Conservation (phyloP, 2,888 invertebrate genomes). For the Tridacna crocea region DNA sequence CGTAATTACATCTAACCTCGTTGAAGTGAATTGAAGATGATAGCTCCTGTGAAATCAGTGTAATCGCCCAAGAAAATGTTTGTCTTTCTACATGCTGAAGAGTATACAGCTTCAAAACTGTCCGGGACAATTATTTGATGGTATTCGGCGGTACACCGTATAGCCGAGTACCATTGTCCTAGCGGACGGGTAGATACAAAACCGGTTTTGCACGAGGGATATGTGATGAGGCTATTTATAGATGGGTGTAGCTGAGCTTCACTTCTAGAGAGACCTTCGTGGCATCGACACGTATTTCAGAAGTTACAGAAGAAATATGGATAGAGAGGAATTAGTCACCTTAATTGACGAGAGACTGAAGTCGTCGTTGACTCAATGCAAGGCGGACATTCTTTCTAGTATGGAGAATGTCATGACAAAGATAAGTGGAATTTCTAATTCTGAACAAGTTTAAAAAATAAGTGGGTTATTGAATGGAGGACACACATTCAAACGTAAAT, state of each 20-base stretch:
- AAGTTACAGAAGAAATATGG: not conserved
- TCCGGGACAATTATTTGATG: not conserved
- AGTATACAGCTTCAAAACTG: not conserved
- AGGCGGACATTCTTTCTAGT: conserved; percentile 1
- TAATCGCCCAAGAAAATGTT: too few species aligned
- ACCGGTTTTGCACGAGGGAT: not conserved
- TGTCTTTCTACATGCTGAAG: too few species aligned
- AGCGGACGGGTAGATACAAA: not conserved
- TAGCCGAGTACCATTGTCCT: conserved; percentile 11
- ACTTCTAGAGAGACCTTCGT: conserved; percentile 1
- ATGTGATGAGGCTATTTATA: conserved; percentile 7
- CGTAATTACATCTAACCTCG: too few species aligned
- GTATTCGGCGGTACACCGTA: conserved; percentile 4
- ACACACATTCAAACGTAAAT: conserved; percentile 3
- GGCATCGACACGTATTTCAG: not conserved
- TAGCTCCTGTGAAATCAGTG: too few species aligned
- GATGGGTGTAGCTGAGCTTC: not conserved
- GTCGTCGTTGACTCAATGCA: not conserved
- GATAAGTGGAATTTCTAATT: conserved; percentile 8
- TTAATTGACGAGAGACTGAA: conserved; percentile 1
- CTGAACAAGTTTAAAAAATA: conserved; percentile 17
- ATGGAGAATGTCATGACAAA: not conserved
- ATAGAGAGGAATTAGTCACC: not conserved
- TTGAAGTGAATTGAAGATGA: too few species aligned
- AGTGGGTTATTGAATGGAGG: not conserved